Conservation (phyloP, 2,888 invertebrate genomes). For the Seira ritae region DNA sequence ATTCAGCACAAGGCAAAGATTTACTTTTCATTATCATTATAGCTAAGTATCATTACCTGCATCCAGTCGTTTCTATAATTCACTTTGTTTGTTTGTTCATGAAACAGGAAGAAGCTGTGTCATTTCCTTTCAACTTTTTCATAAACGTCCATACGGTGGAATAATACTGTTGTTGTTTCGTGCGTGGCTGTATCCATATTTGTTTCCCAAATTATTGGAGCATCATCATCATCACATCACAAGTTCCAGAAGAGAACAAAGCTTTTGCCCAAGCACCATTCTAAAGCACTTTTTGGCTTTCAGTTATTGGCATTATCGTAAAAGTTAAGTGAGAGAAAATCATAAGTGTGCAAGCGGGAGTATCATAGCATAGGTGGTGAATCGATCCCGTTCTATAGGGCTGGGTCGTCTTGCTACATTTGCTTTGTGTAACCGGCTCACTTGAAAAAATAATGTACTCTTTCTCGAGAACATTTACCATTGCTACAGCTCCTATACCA, state of each 20-base stretch:
- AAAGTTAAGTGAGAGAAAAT: not conserved
- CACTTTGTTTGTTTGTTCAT: not conserved
- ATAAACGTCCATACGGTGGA: not conserved
- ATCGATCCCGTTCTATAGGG: slow-evolving; percentile 25
- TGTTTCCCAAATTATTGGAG: no score
- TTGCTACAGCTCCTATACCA: slow-evolving; percentile 15
- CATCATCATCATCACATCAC: not conserved
- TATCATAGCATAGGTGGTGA: no score
- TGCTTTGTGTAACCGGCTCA: slow-evolving; percentile 13
- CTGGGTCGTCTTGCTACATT: slow-evolving; percentile 33
- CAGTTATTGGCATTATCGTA: not conserved
- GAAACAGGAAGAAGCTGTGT: not conserved
- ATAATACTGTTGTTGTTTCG: no score
- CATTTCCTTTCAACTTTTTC: not conserved
- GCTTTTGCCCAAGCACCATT: no score
- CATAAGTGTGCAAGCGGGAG: no score
- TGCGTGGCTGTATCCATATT: no score
- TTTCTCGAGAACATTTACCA: slow-evolving; percentile 47
- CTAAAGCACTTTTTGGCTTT: not conserved
- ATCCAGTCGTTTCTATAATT: not conserved
- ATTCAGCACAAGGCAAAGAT: no score
- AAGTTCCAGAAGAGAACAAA: not conserved
- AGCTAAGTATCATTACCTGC: not conserved
- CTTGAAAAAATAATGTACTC: slow-evolving; percentile 47
- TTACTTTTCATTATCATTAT: no score